phyloP scores from a whole-genome alignment of 2,797 vertebrate genomes.

The Phoebastria nigripes region DNA sequence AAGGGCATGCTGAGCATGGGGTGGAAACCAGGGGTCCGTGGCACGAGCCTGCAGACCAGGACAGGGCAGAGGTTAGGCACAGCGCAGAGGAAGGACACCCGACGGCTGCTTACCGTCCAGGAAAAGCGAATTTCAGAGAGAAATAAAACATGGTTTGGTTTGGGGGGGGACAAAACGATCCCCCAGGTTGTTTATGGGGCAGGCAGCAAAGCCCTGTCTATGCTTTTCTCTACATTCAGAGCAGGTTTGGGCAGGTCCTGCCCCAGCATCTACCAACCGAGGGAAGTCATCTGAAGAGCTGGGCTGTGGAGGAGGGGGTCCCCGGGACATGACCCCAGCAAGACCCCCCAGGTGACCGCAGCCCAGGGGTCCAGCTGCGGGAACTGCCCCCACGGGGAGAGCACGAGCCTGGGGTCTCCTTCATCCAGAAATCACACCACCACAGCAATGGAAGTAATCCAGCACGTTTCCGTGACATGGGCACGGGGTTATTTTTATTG shows the following conservation, averaged over 20 bases:
- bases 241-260: not conserved
- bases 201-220: not conserved
- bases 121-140: not conserved
- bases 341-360: not conserved
- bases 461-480: not conserved
- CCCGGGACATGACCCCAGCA: rapidly evolving
- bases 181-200: not conserved
- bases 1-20: not conserved
- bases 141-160: not conserved
- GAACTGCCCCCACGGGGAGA: not conserved
- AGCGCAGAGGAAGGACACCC: not conserved
- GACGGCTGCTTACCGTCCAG: not conserved
- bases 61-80: not conserved
- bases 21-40: not conserved
- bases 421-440: not conserved
- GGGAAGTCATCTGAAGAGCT: not conserved
- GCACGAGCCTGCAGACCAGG: slow-evolving; percentile 40
- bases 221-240: not conserved
- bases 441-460: not conserved
- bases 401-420: not conserved
- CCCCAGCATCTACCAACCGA: not conserved
- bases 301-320: not conserved
- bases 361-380: not conserved
- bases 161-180: not conserved
- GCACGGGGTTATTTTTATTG: not conserved